A percentile compares a stretch with the other conserved stretches of the same genome.
These are phyloP conservation scores for Centropristis striata DNA, from an alignment of 2,113 vertebrate species.

Conservation along the genomic window DNA sequence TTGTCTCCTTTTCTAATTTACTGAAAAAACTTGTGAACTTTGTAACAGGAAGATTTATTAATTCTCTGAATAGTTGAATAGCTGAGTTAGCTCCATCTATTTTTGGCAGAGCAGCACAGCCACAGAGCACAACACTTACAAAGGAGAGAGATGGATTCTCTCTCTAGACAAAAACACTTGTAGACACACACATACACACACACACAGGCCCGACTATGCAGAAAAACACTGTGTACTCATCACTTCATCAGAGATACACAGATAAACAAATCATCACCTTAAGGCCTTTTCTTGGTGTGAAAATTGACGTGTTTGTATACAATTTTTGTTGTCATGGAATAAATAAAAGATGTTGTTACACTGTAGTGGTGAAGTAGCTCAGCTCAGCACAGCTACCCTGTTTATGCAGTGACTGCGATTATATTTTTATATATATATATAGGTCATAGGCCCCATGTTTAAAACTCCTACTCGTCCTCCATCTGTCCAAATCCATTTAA, in stretches of 20 bases:
- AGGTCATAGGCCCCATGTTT: background rate
- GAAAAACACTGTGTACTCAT: background rate
- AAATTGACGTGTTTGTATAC: background rate
- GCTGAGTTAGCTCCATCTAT: background rate
- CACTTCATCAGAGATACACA: background rate
- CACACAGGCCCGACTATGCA: background rate
- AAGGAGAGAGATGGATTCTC: background rate
- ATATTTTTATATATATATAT: too few species aligned
- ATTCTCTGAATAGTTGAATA: background rate
- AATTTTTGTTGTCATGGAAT: conserved; percentile 2
- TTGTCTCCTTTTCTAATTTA: conserved; percentile 3
- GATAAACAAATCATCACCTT: background rate
- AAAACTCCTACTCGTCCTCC: background rate
- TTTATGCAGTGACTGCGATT: too few species aligned
- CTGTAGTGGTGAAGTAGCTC: background rate
- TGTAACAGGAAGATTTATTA: background rate
- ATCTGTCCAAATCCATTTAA: background rate
- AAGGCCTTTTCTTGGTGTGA: background rate
- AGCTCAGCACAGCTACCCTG: too few species aligned
- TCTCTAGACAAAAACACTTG: conserved; percentile 14
- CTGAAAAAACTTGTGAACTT: conserved; percentile 1
- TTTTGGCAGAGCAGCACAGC: background rate
- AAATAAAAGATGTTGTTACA: background rate
- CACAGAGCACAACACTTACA: background rate
- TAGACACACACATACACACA: background rate